Conservation (phyloP, 2,113 vertebrate species). For the Lucifuga dentata region DNA sequence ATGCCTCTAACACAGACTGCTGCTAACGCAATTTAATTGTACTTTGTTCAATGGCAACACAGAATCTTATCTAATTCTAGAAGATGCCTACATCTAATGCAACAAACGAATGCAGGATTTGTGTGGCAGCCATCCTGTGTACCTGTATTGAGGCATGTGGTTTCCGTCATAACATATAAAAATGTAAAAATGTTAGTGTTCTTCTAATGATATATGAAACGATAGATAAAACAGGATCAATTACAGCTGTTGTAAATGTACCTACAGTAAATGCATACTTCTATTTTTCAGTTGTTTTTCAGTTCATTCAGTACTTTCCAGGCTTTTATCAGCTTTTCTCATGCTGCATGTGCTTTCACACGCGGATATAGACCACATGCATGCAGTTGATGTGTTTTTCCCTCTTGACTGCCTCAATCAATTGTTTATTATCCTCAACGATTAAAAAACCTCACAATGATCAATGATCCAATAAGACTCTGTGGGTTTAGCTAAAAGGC, state of each 20-base stretch:
- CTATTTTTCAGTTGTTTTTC: neutral
- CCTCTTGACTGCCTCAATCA: slow-evolving; percentile 69
- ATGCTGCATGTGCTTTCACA: slow-evolving; percentile 12
- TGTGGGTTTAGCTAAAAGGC: slow-evolving; percentile 27
- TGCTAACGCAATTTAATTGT: too few relatives aligned
- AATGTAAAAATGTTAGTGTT: too few relatives aligned
- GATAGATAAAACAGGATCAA: too few relatives aligned
- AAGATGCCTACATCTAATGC: too few relatives aligned
- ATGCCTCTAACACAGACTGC: too few relatives aligned
- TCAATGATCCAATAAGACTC: slow-evolving; percentile 63
- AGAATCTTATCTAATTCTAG: too few relatives aligned
- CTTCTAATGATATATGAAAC: too few relatives aligned
- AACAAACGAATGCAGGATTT: too few relatives aligned
- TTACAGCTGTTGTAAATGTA: too few relatives aligned
- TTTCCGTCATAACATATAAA: slow-evolving; percentile 1
- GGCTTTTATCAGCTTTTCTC: slow-evolving; percentile 1
- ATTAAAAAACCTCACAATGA: slow-evolving; percentile 60
- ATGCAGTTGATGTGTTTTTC: slow-evolving; percentile 62
- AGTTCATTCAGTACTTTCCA: neutral
- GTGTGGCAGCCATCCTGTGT: too few relatives aligned
- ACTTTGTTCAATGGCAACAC: too few relatives aligned
- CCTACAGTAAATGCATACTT: too few relatives aligned
- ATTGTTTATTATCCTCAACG: slow-evolving; percentile 76
- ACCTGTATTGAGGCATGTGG: neutral
- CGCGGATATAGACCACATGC: slow-evolving; percentile 16